A percentile compares a stretch with the other conserved stretches of the same genome.
Conservation (phyloP, 2,113 vertebrate species). For the Pongo pygmaeus region DNA sequence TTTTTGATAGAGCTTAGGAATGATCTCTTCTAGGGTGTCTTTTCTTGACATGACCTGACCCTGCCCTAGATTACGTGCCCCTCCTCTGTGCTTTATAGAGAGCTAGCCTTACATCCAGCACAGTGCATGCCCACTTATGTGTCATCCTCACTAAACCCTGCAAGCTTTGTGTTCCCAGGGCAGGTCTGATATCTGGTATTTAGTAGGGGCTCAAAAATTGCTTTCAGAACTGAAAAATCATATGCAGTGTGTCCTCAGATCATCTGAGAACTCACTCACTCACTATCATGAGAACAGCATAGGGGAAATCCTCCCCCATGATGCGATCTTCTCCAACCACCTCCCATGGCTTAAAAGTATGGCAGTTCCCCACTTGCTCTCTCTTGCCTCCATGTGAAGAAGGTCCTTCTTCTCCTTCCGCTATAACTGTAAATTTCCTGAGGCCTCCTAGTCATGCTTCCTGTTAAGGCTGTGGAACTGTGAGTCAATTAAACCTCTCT, state of each 20-base stretch:
- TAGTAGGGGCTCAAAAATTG: background rate
- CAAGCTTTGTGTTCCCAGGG: background rate
- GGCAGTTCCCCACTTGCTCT: too few relatives aligned
- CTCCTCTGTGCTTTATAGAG: background rate
- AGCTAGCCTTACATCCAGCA: background rate
- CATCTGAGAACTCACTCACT: too few relatives aligned
- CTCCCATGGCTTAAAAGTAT: too few relatives aligned
- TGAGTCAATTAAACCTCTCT: background rate
- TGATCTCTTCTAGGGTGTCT: background rate
- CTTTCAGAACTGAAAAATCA: slow-evolving; percentile 15
- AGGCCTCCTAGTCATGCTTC: too few relatives aligned
- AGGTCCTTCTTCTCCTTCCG: too few relatives aligned
- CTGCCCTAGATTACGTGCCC: background rate
- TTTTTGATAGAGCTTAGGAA: background rate
- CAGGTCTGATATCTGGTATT: background rate
- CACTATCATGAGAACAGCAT: background rate
- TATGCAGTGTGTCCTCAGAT: background rate
- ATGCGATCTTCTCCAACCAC: too few relatives aligned
- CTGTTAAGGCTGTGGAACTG: too few relatives aligned
- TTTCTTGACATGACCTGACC: background rate
- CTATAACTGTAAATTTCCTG: too few relatives aligned
- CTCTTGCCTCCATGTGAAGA: too few relatives aligned
- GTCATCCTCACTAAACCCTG: background rate
- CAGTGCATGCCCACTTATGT: background rate
- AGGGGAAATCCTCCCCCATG: too few relatives aligned